These are phyloP conservation scores for Tinea semifulvella DNA, from an alignment of 2,888 invertebrate genomes.

Conservation along the genomic window DNA sequence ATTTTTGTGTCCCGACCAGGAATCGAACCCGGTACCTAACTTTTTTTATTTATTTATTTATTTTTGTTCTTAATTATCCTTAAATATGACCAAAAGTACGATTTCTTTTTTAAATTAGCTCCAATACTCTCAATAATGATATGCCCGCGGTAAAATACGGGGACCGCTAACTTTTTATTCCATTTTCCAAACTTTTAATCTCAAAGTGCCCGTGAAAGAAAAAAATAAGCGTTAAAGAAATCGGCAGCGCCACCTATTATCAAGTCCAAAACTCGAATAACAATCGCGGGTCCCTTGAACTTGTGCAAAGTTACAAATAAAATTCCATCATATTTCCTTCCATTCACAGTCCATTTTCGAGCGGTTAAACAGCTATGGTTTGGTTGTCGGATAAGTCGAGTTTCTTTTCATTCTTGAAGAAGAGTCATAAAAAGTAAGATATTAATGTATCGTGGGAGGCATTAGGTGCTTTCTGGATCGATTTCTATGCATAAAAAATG, in stretches of 20 bases:
- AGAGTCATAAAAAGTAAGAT: constrained; percentile 68
- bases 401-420: constrained; percentile 58
- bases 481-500: constrained; percentile 67
- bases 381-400: constrained; percentile 30
- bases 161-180: constrained; percentile 48
- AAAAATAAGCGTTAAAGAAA: constrained; percentile 59
- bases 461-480: constrained; percentile 61
- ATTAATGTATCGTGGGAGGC: constrained; percentile 68
- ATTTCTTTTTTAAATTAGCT: constrained; percentile 12
- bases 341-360: constrained; percentile 2
- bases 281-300: constrained; percentile 25
- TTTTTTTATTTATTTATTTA: too few relatives aligned
- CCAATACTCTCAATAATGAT: constrained; percentile 33
- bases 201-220: constrained; percentile 66
- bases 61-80: constrained; percentile 4
- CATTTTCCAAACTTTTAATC: constrained; percentile 65
- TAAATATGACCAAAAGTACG: constrained; percentile 8
- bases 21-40: too few relatives aligned
- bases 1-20: too few relatives aligned
- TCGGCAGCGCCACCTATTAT: constrained; percentile 64
- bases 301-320: neutral
- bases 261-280: constrained; percentile 43
- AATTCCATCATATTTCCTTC: neutral
- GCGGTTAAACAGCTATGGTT: constrained; percentile 18
- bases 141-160: constrained; percentile 19